Percentiles rank a stretch among this genome's conserved stretches.
phyloP scores from a whole-genome alignment of 2,888 invertebrate genomes.

The Sesia bembeciformis region DNA sequence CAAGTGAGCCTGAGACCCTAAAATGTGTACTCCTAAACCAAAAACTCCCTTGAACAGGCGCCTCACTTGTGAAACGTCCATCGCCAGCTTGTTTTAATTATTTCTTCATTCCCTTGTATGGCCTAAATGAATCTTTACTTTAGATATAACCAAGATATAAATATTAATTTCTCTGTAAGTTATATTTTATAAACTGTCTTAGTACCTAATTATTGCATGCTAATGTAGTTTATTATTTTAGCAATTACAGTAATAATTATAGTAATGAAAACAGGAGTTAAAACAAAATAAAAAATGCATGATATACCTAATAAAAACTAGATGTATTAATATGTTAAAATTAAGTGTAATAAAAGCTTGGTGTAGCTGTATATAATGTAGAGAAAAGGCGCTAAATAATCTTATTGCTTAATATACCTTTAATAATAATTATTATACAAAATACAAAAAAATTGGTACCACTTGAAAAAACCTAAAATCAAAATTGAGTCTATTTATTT shows the following conservation, averaged over 20 bases:
- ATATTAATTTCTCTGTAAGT: neutral
- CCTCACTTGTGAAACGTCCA: conserved; percentile 72
- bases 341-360: no score
- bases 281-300: neutral
- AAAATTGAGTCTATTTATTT: no score
- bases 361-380: no score
- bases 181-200: conserved; percentile 2
- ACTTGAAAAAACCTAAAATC: no score
- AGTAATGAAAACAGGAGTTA: neutral
- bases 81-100: conserved; percentile 37
- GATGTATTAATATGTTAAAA: no score
- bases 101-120: conserved; percentile 1
- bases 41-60: conserved; percentile 56
- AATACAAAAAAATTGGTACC: no score
- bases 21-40: conserved; percentile 31
- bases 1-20: conserved; percentile 56
- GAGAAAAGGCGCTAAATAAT: no score
- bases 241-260: no score
- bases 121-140: conserved; percentile 1
- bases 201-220: conserved; percentile 12
- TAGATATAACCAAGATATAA: neutral
- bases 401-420: no score
- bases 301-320: neutral
- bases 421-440: no score
- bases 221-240: conserved; percentile 1